Base-by-base conservation (phyloP, 1,140 invertebrate species). In the Telenomus remus region DNA sequence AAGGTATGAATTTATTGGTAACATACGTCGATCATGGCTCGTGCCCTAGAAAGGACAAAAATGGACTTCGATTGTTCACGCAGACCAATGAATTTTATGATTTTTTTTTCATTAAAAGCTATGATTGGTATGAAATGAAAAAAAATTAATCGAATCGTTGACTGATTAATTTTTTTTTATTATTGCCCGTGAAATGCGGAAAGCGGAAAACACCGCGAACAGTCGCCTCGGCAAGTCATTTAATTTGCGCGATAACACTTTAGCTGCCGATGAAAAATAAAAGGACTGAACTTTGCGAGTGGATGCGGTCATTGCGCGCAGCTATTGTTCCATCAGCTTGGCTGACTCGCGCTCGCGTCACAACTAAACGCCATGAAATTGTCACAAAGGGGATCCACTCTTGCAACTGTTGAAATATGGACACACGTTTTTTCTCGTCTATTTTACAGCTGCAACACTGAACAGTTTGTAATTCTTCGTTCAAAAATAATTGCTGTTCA, bases 321-420 rank as follows among this genome's bases (percentile, higher is more conserved):
- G 50, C 53, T 46, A 85, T 86, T 87, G 84, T 86, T 82, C 64
- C 64, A 73, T 81, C 76, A 77, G 79, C 68, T 80, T 79, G 81
- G 19, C 56, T 61, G 46, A 37, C 49, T 35, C 57, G 43, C 53
- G 37, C 54, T 49, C 35, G 77, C 82, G 81, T 82, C 79, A 81
- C 82, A 76, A 55, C 82, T 86, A 87, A 86, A 87, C 85, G 83
- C 85, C 83, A 83, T 86, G 82, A 88, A 87, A 88, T 87, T 86
- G 86, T 86, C 83, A 86, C 85, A 88, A 88, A 87, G 82, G 70
- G 82, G 86, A 85, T 83, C 82, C 82, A 79, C 80, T 81, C 76
- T 74, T 72, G 81, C 81, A 79, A 69, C 72, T 82, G 72, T 78
- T 84, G 75, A 84, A 84, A 85, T 85, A 84, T 84, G 81, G 84